A percentile compares a stretch with the other conserved stretches of the same genome.
These are phyloP conservation scores for Temnopleurus reevesii DNA, from an alignment of 53 echinoderm and acorn worm genomes.

Conservation along the genomic window DNA sequence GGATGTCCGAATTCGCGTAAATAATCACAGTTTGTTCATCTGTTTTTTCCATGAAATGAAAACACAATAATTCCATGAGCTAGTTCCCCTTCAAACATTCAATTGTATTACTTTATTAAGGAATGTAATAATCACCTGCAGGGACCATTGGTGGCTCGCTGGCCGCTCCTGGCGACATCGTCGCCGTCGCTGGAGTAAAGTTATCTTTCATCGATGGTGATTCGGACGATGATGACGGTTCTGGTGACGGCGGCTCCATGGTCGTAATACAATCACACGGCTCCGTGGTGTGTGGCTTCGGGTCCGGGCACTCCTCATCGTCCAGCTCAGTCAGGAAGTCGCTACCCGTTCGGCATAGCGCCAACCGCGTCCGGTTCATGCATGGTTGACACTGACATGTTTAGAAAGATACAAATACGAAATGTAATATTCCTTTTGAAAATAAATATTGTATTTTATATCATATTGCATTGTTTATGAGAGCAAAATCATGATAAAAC, in stretches of 20 bases:
- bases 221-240: neutral
- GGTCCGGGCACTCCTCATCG: slow-evolving; percentile 32
- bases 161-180: neutral
- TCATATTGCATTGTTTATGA: no score
- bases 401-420: neutral
- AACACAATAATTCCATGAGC: no score
- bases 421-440: no score
- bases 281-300: slow-evolving; percentile 24
- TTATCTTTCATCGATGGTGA: neutral
- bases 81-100: no score
- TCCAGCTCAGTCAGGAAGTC: slow-evolving; percentile 43
- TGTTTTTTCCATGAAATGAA: no score
- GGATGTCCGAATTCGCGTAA: no score
- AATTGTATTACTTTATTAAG: no score
- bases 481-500: no score
- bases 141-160: neutral
- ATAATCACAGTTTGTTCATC: no score
- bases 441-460: no score
- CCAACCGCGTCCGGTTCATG: slow-evolving; percentile 25
- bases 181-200: neutral
- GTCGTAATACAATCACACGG: neutral
- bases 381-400: slow-evolving; percentile 27
- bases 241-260: neutral
- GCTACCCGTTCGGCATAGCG: slow-evolving; percentile 10
- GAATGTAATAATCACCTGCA: no score